Evolutionary conservation across 2,113 vertebrate genomes (phyloP), one percentile per base, ranked within the genome.

Genomic region (Colaptes auratus): DNA sequence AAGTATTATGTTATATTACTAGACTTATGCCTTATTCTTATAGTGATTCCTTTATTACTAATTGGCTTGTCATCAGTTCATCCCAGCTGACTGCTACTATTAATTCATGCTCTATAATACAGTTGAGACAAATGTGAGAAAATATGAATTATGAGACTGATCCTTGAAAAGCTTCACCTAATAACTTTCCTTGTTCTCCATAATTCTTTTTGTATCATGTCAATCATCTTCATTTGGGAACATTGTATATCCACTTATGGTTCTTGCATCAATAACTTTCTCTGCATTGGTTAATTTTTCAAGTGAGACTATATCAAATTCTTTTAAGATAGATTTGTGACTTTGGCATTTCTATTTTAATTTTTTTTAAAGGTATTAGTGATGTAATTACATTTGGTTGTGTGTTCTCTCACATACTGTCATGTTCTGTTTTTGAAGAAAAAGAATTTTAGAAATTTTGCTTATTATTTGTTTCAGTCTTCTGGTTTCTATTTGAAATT

Each of bases 401-500:
- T 63, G 31, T 59, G 39, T 78, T 87, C 59, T 88, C 28, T 46
- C 36, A 65, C 52, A 55, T 84, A 71, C 33, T 88, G 44, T 74
- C 79, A 76, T 78, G 31, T 35, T 86, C 46, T 67, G 30, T 36
- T 82, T 58, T 61, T 83, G 58, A 70, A 70, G 44, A 53, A 70
- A 64, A 67, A 78, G 10, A 63, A n/a, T 6, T 23, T 74, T 74
- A 42, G 4, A 70, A 48, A 60, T 50, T 52, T 88, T 84, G 25
- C 10, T 9, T 80, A 23, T 36, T 80, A n/a, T 80, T 82, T 18
- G 20, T 21, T 83, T 91, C 52, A 80, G 33, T 84, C 44, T 76
- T 93, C 24, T 36, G 75, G n/a, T 48, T 79, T 91, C 84, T 88
- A 91, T 80, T 88, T 71, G 63, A 75, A 79, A 80, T 85, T 77